Base-by-base conservation (phyloP, 2,797 vertebrate species). In the Anomalospiza imberbis region DNA sequence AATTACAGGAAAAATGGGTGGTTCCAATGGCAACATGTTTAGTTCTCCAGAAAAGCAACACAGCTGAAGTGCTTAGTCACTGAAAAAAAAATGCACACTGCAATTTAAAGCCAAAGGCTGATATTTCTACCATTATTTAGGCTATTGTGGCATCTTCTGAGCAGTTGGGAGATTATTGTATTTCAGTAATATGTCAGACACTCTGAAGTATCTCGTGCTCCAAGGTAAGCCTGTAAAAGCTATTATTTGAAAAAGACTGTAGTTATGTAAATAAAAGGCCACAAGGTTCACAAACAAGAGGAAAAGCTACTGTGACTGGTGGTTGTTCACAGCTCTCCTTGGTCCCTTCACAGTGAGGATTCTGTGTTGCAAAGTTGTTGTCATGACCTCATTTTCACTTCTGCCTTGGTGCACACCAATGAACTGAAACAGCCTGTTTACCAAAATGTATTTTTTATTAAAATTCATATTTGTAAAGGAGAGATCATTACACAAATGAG, bases 371-470 rank as follows among this genome's bases (percentile, higher is more conserved):
- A 65, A 17, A 86, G 40, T 22, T 47, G 51, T 14, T 57, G 42
- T 17, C 19, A 21, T 4, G 9, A 74, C 6, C 50, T 74, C 26
- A 10, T 32, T 77, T 88, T 62, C 44, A 8, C 24, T 83, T 89
- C 70, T 68, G 73, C 32, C n/a, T 50, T 14, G 78, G 54, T 90
- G 60, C 11, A 11, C 47, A 45, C 31, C 3, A n/a, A 88, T 26
- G 88, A 86, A 91, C 54, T 42, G 40, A 80, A 71, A 65, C 45
- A 67, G 53, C 45, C 62, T 62, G 7, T 74, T 85, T 94, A 96
- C 77, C 94, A 94, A 97, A 94, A 21, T 15, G 31, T 55, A 58
- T 44, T 66, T 89, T 97, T 98, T 94, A 98, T 98, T 97, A 97
- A 97, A 98, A 96, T 87, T 79, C 51, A 1, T 91, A 96, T 95